A percentile compares a stretch with the other conserved stretches of the same genome.
phyloP scores from a whole-genome alignment of 2,888 invertebrate genomes.

The Apotomis betuletana region DNA sequence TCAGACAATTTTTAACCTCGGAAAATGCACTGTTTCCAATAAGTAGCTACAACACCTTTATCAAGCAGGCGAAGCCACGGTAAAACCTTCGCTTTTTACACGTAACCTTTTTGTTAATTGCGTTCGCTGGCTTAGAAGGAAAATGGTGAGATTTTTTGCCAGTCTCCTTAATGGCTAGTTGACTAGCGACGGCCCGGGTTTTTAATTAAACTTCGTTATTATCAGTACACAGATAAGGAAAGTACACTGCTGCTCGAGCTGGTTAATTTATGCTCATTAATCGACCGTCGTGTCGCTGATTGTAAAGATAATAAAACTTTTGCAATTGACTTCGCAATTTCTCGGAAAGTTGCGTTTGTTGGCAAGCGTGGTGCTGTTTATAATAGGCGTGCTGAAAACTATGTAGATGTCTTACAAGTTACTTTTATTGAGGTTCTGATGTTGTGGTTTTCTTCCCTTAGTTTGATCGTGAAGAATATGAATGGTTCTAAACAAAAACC shows the following conservation, averaged over 20 bases:
- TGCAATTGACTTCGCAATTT: constrained; percentile 53
- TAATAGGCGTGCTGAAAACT: constrained; percentile 5
- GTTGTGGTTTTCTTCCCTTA: not conserved
- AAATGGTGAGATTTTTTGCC: constrained; percentile 5
- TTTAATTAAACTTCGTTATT: constrained; percentile 46
- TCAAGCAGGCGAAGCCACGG: too few species aligned
- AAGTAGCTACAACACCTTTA: too few species aligned
- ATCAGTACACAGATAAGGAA: constrained; percentile 53
- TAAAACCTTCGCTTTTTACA: too few species aligned
- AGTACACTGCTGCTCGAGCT: constrained; percentile 62
- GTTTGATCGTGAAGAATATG: too few species aligned
- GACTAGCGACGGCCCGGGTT: constrained; percentile 40
- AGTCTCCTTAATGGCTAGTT: constrained; percentile 31
- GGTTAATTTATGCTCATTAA: constrained; percentile 62
- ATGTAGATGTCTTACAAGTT: not conserved
- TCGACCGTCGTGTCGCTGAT: constrained; percentile 63
- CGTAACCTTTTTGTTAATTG: not conserved
- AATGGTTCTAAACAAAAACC: too few species aligned
- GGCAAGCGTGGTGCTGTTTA: constrained; percentile 45
- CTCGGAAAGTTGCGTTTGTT: constrained; percentile 14
- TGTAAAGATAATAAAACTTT: constrained; percentile 62
- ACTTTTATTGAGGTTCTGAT: not conserved
- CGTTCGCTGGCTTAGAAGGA: not conserved
- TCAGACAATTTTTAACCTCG: too few species aligned
- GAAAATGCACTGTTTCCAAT: too few species aligned